Base-by-base conservation (phyloP, 1,140 invertebrate species). In the Drosophila simulans region DNA sequence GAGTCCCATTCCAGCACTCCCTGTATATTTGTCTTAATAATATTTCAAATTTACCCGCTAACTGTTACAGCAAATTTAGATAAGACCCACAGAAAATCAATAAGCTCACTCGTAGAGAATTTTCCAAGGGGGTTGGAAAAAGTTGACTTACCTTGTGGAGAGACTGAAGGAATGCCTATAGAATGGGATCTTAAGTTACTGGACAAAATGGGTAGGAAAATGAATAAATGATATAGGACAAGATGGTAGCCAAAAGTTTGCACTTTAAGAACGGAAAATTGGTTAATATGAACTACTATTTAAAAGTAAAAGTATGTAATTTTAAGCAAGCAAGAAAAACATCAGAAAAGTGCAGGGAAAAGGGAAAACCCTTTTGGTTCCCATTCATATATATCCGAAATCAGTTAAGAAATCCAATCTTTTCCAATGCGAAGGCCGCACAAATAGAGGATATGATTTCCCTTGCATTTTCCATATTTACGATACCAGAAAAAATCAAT, bases 61-160 rank as follows among this genome's bases (percentile, higher is more conserved):
- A 85, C 82, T 77, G 82, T 77, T 86, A 81, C 78, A 86, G 48
- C 70, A 71, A 75, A 59, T 66, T 65, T 57, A 65, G 80, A 82
- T 84, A 83, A 84, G 64, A 45, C 52, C 34, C 40, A 25, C 40
- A 42, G 31, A 82, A 83, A 82, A 82, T 83, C 80, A 59, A 82
- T 83, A 74, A 55, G 48, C 27, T 25, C 17, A 1, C 40, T 27
- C 25, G 27, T 49, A 40, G 31, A 40, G 31, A 51, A 34, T 48
- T 13, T 1, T 1, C 12, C 11, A 13, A 51, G 34, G 13, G 10
- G 37, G 68, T 53, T 58, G 68, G 52, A 43, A 2, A 37, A 42
- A 31, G 31, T 4, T 11, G 22, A 31, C 35, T 56, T 43, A 31
- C 2, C 43, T 54, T 37, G 52, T 55, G 20, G 13, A 51, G n/a